Evolutionary conservation across 2,797 vertebrate species (phyloP).

Genomic region (Dipus sagitta): DNA sequence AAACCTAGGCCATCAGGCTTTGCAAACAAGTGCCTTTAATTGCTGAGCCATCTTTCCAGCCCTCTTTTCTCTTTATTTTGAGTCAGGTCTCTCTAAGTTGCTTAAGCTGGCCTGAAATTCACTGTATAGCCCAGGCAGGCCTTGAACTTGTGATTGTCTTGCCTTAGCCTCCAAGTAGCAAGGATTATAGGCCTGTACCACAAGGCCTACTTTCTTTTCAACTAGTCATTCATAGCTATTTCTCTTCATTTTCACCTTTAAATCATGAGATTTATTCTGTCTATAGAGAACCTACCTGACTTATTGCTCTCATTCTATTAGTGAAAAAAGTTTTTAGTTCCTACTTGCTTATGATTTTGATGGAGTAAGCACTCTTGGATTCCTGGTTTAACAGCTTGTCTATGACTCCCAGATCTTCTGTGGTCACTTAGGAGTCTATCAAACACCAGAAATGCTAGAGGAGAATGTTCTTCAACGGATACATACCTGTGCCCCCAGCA

Average conservation of each 20-base stretch:
- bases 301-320: conserved; percentile 5
- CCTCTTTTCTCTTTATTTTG: no score
- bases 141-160: not conserved
- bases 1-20: no score
- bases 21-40: no score
- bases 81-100: no score
- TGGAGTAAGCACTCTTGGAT: not conserved
- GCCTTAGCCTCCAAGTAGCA: not conserved
- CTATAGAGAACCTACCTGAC: not conserved
- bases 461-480: not conserved
- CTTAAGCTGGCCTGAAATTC: no score
- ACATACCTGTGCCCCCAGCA: conserved; percentile 96
- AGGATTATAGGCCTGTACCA: not conserved
- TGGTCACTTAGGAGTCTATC: not conserved
- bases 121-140: no score
- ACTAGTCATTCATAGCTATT: not conserved
- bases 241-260: not conserved
- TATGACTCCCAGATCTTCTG: not conserved
- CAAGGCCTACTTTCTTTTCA: not conserved
- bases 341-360: conserved; percentile 16
- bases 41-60: no score
- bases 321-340: not conserved
- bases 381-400: not conserved
- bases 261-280: conserved; percentile 6
- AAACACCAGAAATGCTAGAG: not conserved